Base-by-base conservation (phyloP, 2,888 invertebrate genomes). In the Petrolisthes cinctipes region DNA sequence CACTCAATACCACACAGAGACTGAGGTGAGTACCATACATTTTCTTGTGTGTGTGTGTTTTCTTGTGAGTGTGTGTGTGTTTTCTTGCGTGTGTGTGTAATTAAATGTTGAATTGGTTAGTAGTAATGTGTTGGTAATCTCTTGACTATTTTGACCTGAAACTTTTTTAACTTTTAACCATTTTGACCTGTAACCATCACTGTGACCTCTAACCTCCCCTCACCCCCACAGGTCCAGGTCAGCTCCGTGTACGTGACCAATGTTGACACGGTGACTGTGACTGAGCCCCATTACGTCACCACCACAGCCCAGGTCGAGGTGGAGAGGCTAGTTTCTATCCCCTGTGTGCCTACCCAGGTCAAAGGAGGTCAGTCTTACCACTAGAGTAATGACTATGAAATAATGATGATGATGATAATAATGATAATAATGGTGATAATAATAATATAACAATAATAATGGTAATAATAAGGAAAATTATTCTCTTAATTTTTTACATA, bases 211-310 rank as follows among this genome's bases (percentile, higher is more conserved):
- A 0, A 14, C 37, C n/a, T 73, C 9, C 4, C 73, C 73, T n/a
- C n/a, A n/a, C n/a, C 73, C 73, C n/a, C 37, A 7, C 23, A 76
- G 76, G 76, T 76, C 37, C 37, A 76, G 11, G 37, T 51, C 20
- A 76, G 23, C 76, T 76, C 76, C 14, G 53, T 76, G 9, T 76
- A 76, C 51, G 76, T 76, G 37, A 76, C 76, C 76, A 76, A 76
- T 17, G 61, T 61, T 9, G 61, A 61, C 61, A 61, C 61, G 17
- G 61, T 61, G 61, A 61, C 61, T 11, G 9, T 11, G 11, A 11
- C 61, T 61, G 61, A 11, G 3, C 61, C 61, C 9, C 61, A 61
- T 17, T 61, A 61, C 61, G 61, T 61, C 1, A 61, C 61, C 61
- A 61, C 61, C 61, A 61, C 61, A 9, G 9, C 61, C 17, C 11